Evolutionary conservation across 2,888 invertebrate species (phyloP).

Genomic region (Aphidoletes aphidimyza): DNA sequence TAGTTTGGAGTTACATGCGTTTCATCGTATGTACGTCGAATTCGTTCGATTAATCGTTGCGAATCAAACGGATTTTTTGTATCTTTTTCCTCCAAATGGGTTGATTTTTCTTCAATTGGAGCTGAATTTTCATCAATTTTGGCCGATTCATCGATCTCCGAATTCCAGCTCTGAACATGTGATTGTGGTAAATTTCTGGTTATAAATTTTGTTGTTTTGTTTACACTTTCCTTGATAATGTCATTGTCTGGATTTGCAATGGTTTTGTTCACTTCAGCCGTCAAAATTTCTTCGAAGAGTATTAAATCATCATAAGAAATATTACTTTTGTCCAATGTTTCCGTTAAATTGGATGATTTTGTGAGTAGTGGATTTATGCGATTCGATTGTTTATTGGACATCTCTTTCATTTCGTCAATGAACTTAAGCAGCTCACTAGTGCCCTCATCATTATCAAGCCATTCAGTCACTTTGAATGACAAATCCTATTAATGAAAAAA

Average conservation of each 20-base stretch:
- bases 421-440: slow-evolving; percentile 30
- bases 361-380: not conserved
- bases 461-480: not conserved
- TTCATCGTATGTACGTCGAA: slow-evolving; percentile 73
- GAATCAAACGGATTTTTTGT: slow-evolving; percentile 73
- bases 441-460: not conserved
- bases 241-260: not conserved
- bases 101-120: not conserved
- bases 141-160: not conserved
- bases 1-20: slow-evolving; percentile 73
- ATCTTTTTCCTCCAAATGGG: too few relatives aligned
- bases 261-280: not conserved
- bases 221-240: not conserved
- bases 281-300: not conserved
- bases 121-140: not conserved
- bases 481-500: slow-evolving; percentile 59
- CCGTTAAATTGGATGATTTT: not conserved
- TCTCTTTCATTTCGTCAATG: not conserved
- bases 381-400: not conserved
- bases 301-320: not conserved
- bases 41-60: slow-evolving; percentile 76
- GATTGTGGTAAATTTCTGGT: not conserved
- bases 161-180: not conserved
- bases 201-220: not conserved
- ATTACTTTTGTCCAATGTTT: not conserved